Evolutionary conservation across 2,113 vertebrate species (phyloP).

Genomic region (Lipophrys pholis): DNA sequence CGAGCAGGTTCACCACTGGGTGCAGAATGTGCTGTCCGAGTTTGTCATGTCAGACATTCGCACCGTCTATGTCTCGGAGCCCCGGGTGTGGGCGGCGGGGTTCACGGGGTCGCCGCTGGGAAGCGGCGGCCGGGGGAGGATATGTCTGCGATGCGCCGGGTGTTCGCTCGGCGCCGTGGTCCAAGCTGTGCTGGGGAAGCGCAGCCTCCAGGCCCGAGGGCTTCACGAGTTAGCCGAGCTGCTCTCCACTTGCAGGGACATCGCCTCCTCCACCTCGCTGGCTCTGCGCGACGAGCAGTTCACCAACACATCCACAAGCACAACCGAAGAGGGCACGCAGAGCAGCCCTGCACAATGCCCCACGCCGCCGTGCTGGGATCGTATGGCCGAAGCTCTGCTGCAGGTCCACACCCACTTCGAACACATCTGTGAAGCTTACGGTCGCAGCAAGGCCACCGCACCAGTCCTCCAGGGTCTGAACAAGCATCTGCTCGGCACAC

Average conservation of each 20-base stretch:
- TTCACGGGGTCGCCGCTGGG: conserved; percentile 85
- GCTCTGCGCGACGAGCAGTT: conserved; percentile 87
- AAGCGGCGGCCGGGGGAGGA: conserved; percentile 89
- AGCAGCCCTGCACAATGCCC: conserved; percentile 75
- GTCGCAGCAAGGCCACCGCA: conserved; percentile 93
- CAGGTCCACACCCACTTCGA: conserved; percentile 96
- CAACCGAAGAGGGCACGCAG: conserved; percentile 75
- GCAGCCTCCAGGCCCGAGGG: conserved; percentile 95
- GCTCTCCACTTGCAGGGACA: conserved; percentile 91
- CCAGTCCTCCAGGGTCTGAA: conserved; percentile 96
- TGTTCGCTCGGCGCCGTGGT: conserved; percentile 95
- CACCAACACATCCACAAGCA: conserved; percentile 73
- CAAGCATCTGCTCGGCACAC: conserved; percentile 94
- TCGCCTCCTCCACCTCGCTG: conserved; percentile 89
- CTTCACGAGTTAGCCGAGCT: conserved; percentile 96
- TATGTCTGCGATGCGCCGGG: conserved; percentile 93
- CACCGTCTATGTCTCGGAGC: conserved; percentile 95
- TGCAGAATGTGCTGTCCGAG: conserved; percentile 97
- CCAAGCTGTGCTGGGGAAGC: conserved; percentile 93
- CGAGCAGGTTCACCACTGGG: conserved; percentile 97
- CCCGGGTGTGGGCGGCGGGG: conserved; percentile 85
- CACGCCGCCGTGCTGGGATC: conserved; percentile 96
- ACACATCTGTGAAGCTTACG: conserved; percentile 96
- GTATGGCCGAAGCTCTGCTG: conserved; percentile 92
- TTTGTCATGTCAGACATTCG: conserved; percentile 99